A percentile compares a stretch with the other conserved stretches of the same genome.
phyloP scores from a whole-genome alignment of 2,113 vertebrate genomes.

The Craseonycteris thonglongyai region DNA sequence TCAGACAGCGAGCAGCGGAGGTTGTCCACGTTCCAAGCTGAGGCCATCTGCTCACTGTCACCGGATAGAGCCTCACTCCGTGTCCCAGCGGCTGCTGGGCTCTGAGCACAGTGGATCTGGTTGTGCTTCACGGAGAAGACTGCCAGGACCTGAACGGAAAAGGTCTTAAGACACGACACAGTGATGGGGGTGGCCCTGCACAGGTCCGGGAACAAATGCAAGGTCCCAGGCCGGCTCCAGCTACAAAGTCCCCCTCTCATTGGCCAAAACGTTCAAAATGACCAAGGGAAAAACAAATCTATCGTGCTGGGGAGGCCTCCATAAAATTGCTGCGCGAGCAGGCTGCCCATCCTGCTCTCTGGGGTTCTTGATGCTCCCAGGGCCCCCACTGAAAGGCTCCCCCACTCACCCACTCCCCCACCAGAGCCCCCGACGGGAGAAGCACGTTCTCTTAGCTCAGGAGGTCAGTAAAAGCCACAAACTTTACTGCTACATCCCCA shows the following conservation, averaged over 20 bases:
- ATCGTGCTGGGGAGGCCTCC: too few species aligned
- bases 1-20: constrained; percentile 48
- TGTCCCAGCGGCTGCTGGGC: constrained; percentile 37
- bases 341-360: background rate
- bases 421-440: rapidly evolving
- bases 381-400: rapidly evolving
- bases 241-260: too few species aligned
- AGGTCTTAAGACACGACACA: rapidly evolving
- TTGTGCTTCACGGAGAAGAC: background rate
- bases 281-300: background rate
- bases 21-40: constrained; percentile 60
- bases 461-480: background rate
- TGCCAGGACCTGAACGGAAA: background rate
- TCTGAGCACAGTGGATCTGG: background rate
- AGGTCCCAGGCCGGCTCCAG: rapidly evolving
- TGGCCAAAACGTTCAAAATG: background rate
- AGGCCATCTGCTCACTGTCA: constrained; percentile 74
- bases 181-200: rapidly evolving
- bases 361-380: rapidly evolving
- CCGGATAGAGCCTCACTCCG: constrained; percentile 42
- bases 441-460: background rate
- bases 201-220: background rate
- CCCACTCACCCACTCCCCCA: too few species aligned
- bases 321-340: rapidly evolving
- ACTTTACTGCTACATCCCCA: background rate